Evolutionary conservation across 2,797 vertebrate species (phyloP), one percentile per base, ranked within the genome.

Genomic region (Alfaro cultratus): DNA sequence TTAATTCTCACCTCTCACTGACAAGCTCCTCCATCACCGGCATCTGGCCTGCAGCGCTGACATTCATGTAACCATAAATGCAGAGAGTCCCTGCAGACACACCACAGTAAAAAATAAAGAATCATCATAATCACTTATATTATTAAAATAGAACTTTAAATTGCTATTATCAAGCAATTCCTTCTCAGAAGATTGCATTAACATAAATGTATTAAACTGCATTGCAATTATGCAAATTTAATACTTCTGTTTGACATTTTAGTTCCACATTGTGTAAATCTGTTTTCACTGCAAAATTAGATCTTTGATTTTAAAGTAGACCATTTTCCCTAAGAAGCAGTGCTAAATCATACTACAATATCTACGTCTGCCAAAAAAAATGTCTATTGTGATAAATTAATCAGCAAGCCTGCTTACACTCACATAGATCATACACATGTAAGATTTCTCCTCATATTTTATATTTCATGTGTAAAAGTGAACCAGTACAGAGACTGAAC

Each of bases 41-140:
- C 93, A 94, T 93, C 88, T 87, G 93, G 93, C 94, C 94, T 89
- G 92, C 90, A 89, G 89, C 85, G 82, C 90, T 92, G 91, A 88
- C 83, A 83, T 90, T 95, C 92, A 95, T 93, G 94, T 94, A 80
- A 93, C 93, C 94, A 93, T 93, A 86, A 86, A 93, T 85, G 90
- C 90, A 73, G 89, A 90, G 89, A 92, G 75, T 82, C 80, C 94
- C 94, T 95, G 92, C 78, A 86, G 83, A 86, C 78, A 87, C 11
- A 83, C n/a, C n/a, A n/a, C 47, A 34, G 86, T n/a, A 36, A 85
- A 71, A 71, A 73, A 81, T 53, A 82, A 67, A 31, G 78, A 23
- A 80, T 67, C 57, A 51, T 75, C 67, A 83, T 62, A 12, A 75
- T 85, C 75, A 80, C 11, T 45, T 57, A 11, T 21, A 21, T 64